These are phyloP conservation scores for Parascotia fuliginaria DNA, from an alignment of 2,888 invertebrate species.

Conservation along the genomic window DNA sequence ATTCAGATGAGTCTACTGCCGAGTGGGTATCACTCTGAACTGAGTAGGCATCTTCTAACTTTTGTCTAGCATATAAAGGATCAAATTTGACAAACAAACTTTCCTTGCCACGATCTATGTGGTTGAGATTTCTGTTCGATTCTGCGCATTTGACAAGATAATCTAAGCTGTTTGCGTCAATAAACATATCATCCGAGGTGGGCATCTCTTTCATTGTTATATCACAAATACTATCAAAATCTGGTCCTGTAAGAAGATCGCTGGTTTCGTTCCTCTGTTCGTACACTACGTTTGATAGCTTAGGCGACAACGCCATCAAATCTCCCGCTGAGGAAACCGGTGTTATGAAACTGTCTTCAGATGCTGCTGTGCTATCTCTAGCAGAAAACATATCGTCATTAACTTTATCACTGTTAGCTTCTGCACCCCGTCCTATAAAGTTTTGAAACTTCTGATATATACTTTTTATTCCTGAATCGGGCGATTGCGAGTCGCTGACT, in stretches of 20 bases:
- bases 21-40: conserved; percentile 46
- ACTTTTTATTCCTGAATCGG: conserved; percentile 54
- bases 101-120: conserved; percentile 81
- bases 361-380: conserved; percentile 53
- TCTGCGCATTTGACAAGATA: conserved; percentile 81
- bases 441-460: conserved; percentile 63
- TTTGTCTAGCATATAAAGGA: conserved; percentile 76
- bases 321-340: conserved; percentile 72
- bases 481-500: conserved; percentile 47
- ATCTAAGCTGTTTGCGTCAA: conserved; percentile 85
- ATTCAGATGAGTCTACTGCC: conserved; percentile 58
- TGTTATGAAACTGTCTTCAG: conserved; percentile 70
- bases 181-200: conserved; percentile 73
- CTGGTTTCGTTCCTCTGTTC: conserved; percentile 60
- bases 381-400: conserved; percentile 61
- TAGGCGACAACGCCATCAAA: conserved; percentile 73
- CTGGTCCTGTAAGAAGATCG: conserved; percentile 72
- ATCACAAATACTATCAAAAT: conserved; percentile 76
- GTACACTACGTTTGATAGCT: conserved; percentile 43
- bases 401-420: conserved; percentile 22
- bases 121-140: conserved; percentile 63
- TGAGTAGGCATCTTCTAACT: conserved; percentile 46
- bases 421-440: conserved; percentile 52
- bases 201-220: conserved; percentile 76
- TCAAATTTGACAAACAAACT: conserved; percentile 89